Evolutionary conservation across 64 coral and sea anemone species (phyloP).

Genomic region (Anthopleura sola): DNA sequence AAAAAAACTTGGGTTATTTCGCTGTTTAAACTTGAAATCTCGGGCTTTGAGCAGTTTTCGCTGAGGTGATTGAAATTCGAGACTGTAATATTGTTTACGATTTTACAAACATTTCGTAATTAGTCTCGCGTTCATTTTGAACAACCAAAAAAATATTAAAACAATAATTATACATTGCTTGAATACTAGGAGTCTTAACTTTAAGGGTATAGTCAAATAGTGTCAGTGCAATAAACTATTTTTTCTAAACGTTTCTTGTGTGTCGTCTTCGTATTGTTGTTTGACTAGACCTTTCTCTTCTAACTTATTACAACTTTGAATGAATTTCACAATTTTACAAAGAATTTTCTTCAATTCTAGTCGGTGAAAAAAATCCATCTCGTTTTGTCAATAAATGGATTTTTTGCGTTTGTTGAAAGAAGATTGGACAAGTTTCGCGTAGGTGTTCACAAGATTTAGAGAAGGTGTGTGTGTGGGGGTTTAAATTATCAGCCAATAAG

Average conservation of each 20-base stretch:
- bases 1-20: not conserved
- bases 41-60: not conserved
- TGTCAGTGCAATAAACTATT: constrained; percentile 10
- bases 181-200: not conserved
- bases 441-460: not conserved
- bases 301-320: not conserved
- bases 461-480: not conserved
- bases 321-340: not conserved
- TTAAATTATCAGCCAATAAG: not conserved
- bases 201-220: not conserved
- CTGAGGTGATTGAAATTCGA: not conserved
- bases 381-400: not conserved
- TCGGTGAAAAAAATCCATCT: not conserved
- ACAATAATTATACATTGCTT: not conserved
- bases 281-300: not conserved
- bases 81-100: not conserved
- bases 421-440: not conserved
- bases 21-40: not conserved
- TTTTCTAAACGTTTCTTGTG: not conserved
- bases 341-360: not conserved
- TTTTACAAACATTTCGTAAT: not conserved
- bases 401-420: not conserved
- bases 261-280: not conserved
- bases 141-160: not conserved
- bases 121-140: not conserved